These are phyloP conservation scores for Thamnaconus septentrionalis DNA, from an alignment of 2,113 vertebrate genomes.

Conservation along the genomic window DNA sequence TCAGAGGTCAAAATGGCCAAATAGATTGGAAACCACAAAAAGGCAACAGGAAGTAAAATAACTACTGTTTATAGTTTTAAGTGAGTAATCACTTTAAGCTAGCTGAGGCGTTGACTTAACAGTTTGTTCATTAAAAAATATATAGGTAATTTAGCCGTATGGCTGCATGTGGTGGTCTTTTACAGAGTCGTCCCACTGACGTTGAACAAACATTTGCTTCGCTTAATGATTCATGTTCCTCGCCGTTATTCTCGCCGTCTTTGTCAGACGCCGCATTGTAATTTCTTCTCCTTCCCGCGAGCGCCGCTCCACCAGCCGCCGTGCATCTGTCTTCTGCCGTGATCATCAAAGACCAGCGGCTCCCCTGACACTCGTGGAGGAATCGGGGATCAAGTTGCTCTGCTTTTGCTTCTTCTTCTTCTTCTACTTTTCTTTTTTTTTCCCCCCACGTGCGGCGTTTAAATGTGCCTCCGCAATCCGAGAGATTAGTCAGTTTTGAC, in stretches of 20 bases:
- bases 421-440: no score
- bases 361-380: conserved; percentile 59
- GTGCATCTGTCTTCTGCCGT: conserved; percentile 50
- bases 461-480: conserved; percentile 46
- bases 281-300: conserved; percentile 26
- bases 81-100: no score
- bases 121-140: conserved; percentile 42
- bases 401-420: conserved; percentile 54
- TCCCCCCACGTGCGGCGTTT: conserved; percentile 27
- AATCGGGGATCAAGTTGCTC: conserved; percentile 64
- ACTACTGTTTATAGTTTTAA: no score
- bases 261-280: conserved; percentile 47
- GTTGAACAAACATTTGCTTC: conserved; percentile 63
- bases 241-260: conserved; percentile 35
- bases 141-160: conserved; percentile 1
- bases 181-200: conserved; percentile 40
- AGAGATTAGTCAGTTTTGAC: conserved; percentile 61
- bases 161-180: conserved; percentile 12
- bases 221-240: conserved; percentile 61
- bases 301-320: conserved; percentile 22
- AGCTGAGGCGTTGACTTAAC: conserved; percentile 21
- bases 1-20: no score
- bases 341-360: conserved; percentile 61
- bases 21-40: no score
- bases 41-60: no score